Evolutionary conservation across 2,797 vertebrate species (phyloP).

Genomic region (Lindbergichthys nudifrons): DNA sequence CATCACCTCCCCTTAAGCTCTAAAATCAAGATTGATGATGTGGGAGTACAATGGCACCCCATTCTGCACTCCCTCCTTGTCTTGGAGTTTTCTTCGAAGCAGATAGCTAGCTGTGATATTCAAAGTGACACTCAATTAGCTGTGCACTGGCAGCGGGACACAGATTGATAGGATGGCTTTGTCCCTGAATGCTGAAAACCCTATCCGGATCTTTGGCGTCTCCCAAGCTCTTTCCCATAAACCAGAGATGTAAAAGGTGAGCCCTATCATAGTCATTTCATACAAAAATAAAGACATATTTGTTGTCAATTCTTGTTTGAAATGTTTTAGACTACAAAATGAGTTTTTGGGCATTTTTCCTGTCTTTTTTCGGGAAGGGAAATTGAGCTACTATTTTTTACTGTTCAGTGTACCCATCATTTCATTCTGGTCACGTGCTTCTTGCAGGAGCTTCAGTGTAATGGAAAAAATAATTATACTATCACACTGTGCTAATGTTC

Average conservation of each 20-base stretch:
- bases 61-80: conserved; percentile 54
- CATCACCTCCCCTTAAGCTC: conserved; percentile 48
- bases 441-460: conserved; percentile 18
- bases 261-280: not conserved
- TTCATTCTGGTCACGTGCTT: conserved; percentile 17
- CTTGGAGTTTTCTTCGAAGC: conserved; percentile 58
- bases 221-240: not conserved
- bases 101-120: conserved; percentile 64
- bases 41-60: conserved; percentile 60
- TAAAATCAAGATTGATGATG: conserved; percentile 80
- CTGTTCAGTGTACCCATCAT: not conserved
- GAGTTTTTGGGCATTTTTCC: not conserved
- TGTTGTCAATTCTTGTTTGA: not conserved
- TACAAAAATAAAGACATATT: not conserved
- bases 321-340: not conserved
- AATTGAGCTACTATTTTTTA: conserved; percentile 1
- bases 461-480: conserved; percentile 14
- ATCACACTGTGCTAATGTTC: conserved; percentile 7
- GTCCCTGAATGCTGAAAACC: conserved; percentile 52
- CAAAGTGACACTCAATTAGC: conserved; percentile 78
- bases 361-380: not conserved
- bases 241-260: conserved; percentile 3
- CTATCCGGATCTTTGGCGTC: conserved; percentile 5
- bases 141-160: conserved; percentile 59
- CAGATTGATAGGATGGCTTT: conserved; percentile 62